Evolutionary conservation across 2,113 vertebrate genomes (phyloP).

Genomic region (Thamnaconus septentrionalis): DNA sequence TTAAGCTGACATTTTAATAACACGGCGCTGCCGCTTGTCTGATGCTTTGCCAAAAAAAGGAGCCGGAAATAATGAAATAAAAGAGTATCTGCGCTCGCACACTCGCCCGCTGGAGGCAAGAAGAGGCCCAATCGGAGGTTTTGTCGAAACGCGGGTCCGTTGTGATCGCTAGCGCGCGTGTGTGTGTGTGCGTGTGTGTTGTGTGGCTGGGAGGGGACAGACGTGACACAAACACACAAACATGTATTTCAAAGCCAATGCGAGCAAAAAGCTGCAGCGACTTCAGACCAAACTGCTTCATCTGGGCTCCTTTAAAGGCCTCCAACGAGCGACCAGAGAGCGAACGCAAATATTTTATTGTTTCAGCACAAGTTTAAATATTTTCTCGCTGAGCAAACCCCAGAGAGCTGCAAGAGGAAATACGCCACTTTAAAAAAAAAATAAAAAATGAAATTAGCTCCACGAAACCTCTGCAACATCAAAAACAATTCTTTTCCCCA

Average conservation of each 20-base stretch:
- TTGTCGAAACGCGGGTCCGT: constrained; percentile 51
- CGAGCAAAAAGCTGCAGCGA: constrained; percentile 41
- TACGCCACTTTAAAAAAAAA: too few species aligned
- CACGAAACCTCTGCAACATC: too few species aligned
- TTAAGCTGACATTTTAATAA: constrained; percentile 79
- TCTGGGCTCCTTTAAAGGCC: too few species aligned
- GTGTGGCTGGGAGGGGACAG: too few species aligned
- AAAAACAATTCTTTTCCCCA: too few species aligned
- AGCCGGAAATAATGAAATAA: constrained; percentile 1
- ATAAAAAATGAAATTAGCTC: too few species aligned
- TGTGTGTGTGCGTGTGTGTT: constrained; percentile 22
- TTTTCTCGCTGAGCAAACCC: too few species aligned
- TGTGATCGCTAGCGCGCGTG: constrained; percentile 45
- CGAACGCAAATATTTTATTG: too few species aligned
- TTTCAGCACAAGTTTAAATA: too few species aligned
- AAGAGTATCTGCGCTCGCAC: constrained; percentile 39
- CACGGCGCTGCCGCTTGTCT: constrained; percentile 52
- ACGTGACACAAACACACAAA: constrained; percentile 5
- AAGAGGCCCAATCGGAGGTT: constrained; percentile 42
- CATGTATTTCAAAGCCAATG: constrained; percentile 26
- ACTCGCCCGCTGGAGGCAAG: constrained; percentile 62
- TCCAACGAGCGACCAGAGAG: too few species aligned
- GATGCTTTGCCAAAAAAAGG: constrained; percentile 62
- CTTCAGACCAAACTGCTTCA: constrained; percentile 30
- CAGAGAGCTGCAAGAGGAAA: too few species aligned